phyloP scores from a whole-genome alignment of 2,113 vertebrate species.

The Pristiophorus japonicus region DNA sequence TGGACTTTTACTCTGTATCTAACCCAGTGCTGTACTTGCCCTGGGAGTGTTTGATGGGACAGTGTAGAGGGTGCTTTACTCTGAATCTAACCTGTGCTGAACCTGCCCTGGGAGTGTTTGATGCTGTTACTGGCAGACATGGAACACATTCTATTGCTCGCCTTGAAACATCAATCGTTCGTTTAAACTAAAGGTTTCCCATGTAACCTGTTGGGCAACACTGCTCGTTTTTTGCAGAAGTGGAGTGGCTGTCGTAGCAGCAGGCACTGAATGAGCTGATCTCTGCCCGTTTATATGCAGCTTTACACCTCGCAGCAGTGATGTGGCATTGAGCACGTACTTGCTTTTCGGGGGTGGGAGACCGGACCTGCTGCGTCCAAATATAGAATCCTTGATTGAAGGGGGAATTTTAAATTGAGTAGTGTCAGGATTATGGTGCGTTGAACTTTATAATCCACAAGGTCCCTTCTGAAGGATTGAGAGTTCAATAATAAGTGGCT shows the following conservation, averaged over 20 bases:
- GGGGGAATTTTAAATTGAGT: neutral
- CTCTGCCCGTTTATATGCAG: neutral
- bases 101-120: neutral
- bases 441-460: neutral
- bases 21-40: neutral
- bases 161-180: neutral
- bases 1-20: neutral
- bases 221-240: neutral
- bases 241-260: neutral
- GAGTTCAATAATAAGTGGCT: neutral
- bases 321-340: neutral
- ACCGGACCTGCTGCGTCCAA: neutral
- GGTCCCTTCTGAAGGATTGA: neutral
- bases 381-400: neutral
- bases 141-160: neutral
- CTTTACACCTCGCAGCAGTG: too few relatives aligned
- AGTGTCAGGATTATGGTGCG: neutral
- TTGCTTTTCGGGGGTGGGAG: neutral
- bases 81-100: neutral
- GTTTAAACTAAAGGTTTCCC: neutral
- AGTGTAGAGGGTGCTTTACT: neutral
- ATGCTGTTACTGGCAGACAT: neutral
- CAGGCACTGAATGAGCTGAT: neutral
- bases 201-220: neutral
- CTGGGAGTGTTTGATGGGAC: neutral